Conservation (phyloP, 2,113 vertebrate species). For the Protobothrops mucrosquamatus region DNA sequence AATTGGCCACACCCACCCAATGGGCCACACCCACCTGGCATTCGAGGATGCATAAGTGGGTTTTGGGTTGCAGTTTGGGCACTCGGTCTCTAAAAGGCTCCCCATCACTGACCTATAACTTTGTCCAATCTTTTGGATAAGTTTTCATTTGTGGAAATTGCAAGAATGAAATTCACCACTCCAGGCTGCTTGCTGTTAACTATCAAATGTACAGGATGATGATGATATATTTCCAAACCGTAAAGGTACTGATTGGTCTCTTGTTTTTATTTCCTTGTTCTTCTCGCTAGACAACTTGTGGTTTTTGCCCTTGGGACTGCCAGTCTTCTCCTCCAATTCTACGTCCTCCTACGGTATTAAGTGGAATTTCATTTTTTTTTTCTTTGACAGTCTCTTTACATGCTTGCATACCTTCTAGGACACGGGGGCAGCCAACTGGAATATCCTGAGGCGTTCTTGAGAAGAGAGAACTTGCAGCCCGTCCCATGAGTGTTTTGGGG, state of each 20-base stretch:
- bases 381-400: neutral
- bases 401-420: neutral
- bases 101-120: neutral
- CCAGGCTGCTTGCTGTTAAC: neutral
- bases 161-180: neutral
- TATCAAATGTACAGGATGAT: neutral
- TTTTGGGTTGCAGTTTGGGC: no score
- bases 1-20: no score
- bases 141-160: neutral
- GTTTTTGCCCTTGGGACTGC: slow-evolving; percentile 20
- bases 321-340: slow-evolving; percentile 42
- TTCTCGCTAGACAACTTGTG: slow-evolving; percentile 30
- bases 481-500: slow-evolving; percentile 22
- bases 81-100: no score
- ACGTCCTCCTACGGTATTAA: slow-evolving; percentile 50
- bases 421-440: neutral
- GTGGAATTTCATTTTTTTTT: neutral
- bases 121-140: neutral
- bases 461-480: neutral
- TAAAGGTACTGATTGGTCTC: neutral
- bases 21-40: no score
- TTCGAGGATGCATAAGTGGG: no score
- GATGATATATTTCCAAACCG: neutral
- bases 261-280: neutral
- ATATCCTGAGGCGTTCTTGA: neutral